Base-by-base conservation (phyloP, 2,888 invertebrate genomes). In the Lumbricus terrestris region DNA sequence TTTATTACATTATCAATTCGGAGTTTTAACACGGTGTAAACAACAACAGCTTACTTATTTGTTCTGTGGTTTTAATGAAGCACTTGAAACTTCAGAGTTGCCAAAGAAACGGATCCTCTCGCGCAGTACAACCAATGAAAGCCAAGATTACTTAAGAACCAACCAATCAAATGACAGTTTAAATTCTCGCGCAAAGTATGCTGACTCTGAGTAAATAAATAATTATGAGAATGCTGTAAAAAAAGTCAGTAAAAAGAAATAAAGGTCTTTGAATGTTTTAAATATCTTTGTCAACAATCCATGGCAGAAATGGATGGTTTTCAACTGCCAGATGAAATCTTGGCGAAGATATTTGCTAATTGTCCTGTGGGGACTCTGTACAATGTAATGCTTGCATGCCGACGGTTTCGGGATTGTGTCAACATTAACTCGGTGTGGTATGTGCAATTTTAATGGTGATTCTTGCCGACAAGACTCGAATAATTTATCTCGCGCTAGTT, bases 321-420 rank as follows among this genome's bases (percentile, higher is more conserved):
- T 85, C 85, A 37, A 85, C 23, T 90, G 8, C 90, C 90, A n/a
- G 90, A 90, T 20, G 90, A 90, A 40, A 90, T 90, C 88, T 33
- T 90, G 23, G 37, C 83, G 29, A 33, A 69, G 29, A 89, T 90
- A 16, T 89, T 90, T 82, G 29, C 90, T 54, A 89, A 54, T 29
- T 90, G 90, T 82, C 40, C 54, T 37, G 16, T 90, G 16, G 47
- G 38, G 35, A 89, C 90, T 3, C 33, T 90, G 18, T 35, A 16
- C 37, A 90, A 89, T 42, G 33, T 89, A 89, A 34, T 82, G 40
- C 42, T 33, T n/a, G 38, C 88, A 4, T 89, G 83, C 33, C 34
- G 82, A 69, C 82, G 90, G 34, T 89, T 90, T 83, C 38, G 82
- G 23, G n/a, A 37, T 40, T 90, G 90, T 69, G 40, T 42, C 29